Evolutionary conservation across 2,113 vertebrate genomes (phyloP), one percentile per base, ranked within the genome.

Genomic region (Oreochromis niloticus): DNA sequence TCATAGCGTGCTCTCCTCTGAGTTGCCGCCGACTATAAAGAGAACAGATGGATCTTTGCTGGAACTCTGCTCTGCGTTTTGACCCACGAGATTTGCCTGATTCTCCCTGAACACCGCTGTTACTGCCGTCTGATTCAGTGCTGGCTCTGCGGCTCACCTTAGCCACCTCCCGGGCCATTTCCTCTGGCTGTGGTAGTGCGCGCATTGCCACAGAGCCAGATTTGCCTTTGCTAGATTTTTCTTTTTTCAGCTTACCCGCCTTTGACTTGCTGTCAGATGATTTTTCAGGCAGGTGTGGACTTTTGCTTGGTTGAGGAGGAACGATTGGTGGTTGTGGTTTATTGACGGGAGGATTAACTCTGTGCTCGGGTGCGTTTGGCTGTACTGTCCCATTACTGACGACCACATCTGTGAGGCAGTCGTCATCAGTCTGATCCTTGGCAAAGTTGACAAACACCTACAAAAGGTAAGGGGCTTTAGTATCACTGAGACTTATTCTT

Each of bases 1-100:
- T 96, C 91, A 97, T 81, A 96, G 68, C 24, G 84, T 30, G 54
- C 92, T 96, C 80, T 97, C 97, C 22, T 88, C 81, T 80, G 85
- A 81, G 81, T 86, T 90, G 39, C 79, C 14, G 0, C 96, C 93
- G 8, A 97, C 94, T 17, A 97, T 87, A 87, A 97, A 97, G 0
- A 80, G 79, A 1, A 83, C 57, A 57, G 94, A 87, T 0, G 94
- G 94, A 83, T 96, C 90, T 93, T 96, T 94, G 17, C 48, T 89
- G 68, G 92, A 91, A n/a, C 61, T 94, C 85, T 39, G 61, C 66
- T 81, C 13, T 86, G n/a, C n/a, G 46, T 73, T 90, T 93, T 9
- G 90, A 91, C 55, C 61, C 80, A 13, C 66, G 50, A 41, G 89
- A 50, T 81, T 93, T 90, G 81, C 85, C 85, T 24, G 87, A 8